Conservation (phyloP, 2,797 vertebrate genomes). For the Percopsis omiscomaycus region DNA sequence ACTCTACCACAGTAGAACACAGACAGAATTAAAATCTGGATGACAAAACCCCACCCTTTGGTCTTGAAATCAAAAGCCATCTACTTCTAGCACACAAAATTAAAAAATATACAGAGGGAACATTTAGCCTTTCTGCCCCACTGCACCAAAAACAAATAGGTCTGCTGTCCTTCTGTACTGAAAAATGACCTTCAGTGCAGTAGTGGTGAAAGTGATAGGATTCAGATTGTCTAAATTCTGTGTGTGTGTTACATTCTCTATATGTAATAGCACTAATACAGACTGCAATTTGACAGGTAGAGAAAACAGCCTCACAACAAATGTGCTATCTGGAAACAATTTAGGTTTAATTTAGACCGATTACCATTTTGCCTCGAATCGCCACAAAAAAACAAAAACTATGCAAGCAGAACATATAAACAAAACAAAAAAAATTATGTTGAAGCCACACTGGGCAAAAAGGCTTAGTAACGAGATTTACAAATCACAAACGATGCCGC, state of each 20-base stretch:
- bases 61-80: constrained; percentile 42
- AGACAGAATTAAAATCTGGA: constrained; percentile 64
- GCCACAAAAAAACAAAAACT: not conserved
- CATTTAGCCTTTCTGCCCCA: constrained; percentile 8
- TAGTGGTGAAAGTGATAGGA: constrained; percentile 51
- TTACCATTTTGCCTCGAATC: constrained; percentile 19
- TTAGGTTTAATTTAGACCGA: constrained; percentile 9
- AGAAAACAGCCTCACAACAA: constrained; percentile 48
- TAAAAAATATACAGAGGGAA: constrained; percentile 9
- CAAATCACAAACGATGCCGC: constrained; percentile 13
- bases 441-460: not conserved
- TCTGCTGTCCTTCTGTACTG: constrained; percentile 35
- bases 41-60: constrained; percentile 61
- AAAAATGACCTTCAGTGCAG: constrained; percentile 50
- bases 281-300: constrained; percentile 41
- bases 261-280: constrained; percentile 25
- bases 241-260: constrained; percentile 33
- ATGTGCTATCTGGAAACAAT: constrained; percentile 41
- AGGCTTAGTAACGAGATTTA: constrained; percentile 4
- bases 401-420: constrained; percentile 4
- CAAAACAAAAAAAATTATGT: constrained; percentile 5
- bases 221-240: constrained; percentile 62
- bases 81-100: not conserved
- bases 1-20: constrained; percentile 65
- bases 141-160: constrained; percentile 33